Evolutionary conservation across 2,888 invertebrate species (phyloP).

Genomic region (Diachrysia chrysitis): DNA sequence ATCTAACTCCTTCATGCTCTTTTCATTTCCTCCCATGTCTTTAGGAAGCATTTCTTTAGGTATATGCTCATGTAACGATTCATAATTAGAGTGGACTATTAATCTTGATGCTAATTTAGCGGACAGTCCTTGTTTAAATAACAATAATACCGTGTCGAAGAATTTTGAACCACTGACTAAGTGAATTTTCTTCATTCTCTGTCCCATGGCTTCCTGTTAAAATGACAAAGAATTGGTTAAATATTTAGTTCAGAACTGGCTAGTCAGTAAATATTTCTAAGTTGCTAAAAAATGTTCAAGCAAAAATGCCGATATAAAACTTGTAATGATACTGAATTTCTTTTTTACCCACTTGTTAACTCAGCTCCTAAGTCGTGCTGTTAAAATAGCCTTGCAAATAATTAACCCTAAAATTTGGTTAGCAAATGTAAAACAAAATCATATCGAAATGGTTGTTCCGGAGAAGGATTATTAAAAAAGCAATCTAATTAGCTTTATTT

Average conservation of each 20-base stretch:
- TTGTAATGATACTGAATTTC: too few relatives aligned
- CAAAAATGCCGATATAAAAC: too few relatives aligned
- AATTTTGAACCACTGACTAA: slow-evolving; percentile 62
- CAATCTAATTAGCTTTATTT: too few relatives aligned
- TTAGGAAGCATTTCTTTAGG: slow-evolving; percentile 60
- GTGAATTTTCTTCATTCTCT: slow-evolving; percentile 61
- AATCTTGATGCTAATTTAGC: slow-evolving; percentile 62
- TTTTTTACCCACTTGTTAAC: too few relatives aligned
- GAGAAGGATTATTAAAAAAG: too few relatives aligned
- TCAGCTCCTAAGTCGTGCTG: too few relatives aligned
- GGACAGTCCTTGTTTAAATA: slow-evolving; percentile 60
- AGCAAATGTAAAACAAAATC: too few relatives aligned
- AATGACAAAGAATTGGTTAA: background rate
- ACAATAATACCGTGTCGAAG: slow-evolving; percentile 53
- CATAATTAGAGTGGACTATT: slow-evolving; percentile 54
- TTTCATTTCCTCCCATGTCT: slow-evolving; percentile 64
- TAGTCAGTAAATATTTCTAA: too few relatives aligned
- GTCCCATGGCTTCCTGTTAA: slow-evolving; percentile 63
- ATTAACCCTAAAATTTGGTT: too few relatives aligned
- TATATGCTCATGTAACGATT: slow-evolving; percentile 58
- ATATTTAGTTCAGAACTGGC: background rate
- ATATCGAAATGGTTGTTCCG: too few relatives aligned
- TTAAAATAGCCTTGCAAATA: too few relatives aligned
- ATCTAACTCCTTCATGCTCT: slow-evolving; percentile 49
- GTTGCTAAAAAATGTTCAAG: too few relatives aligned